Evolutionary conservation across 2,888 invertebrate genomes (phyloP).

Genomic region (Aproaerema taeniolella): DNA sequence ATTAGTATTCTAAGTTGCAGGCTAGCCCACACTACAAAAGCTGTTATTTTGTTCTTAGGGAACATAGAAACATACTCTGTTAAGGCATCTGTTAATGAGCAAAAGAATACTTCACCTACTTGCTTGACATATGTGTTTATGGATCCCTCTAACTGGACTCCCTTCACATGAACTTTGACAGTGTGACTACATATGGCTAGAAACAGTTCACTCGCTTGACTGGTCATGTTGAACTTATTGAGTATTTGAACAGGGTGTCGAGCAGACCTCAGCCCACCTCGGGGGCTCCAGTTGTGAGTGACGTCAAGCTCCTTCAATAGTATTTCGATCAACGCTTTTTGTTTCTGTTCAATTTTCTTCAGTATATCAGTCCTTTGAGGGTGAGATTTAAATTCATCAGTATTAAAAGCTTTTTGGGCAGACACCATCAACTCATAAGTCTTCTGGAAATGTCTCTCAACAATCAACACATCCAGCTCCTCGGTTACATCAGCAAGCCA

Average conservation of each 20-base stretch:
- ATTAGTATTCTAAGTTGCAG: slow-evolving; percentile 88
- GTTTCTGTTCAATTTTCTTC: slow-evolving; percentile 82
- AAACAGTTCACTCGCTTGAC: slow-evolving; percentile 89
- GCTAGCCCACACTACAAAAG: slow-evolving; percentile 94
- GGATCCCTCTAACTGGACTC: slow-evolving; percentile 88
- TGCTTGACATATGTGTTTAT: slow-evolving; percentile 88
- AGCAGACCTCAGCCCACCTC: slow-evolving; percentile 92
- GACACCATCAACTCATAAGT: slow-evolving; percentile 88
- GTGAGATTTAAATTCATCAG: slow-evolving; percentile 57
- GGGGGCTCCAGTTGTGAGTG: slow-evolving; percentile 92
- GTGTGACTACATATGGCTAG: slow-evolving; percentile 88
- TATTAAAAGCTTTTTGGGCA: slow-evolving; percentile 57
- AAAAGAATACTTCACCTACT: slow-evolving; percentile 90
- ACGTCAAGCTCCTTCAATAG: slow-evolving; percentile 93
- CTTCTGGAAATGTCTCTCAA: slow-evolving; percentile 96
- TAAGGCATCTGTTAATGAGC: slow-evolving; percentile 85
- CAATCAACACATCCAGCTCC: slow-evolving; percentile 95
- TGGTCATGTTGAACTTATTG: slow-evolving; percentile 82
- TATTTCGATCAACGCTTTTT: slow-evolving; percentile 88
- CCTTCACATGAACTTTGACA: slow-evolving; percentile 87
- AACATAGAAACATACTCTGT: slow-evolving; percentile 83
- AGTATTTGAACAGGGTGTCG: slow-evolving; percentile 90
- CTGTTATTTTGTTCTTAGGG: slow-evolving; percentile 80
- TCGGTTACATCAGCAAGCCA: slow-evolving; percentile 95
- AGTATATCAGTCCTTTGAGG: slow-evolving; percentile 57